Evolutionary conservation across 2,888 invertebrate species (phyloP), one percentile per base, ranked within the genome.

Genomic region (Allophyes oxyacanthae): DNA sequence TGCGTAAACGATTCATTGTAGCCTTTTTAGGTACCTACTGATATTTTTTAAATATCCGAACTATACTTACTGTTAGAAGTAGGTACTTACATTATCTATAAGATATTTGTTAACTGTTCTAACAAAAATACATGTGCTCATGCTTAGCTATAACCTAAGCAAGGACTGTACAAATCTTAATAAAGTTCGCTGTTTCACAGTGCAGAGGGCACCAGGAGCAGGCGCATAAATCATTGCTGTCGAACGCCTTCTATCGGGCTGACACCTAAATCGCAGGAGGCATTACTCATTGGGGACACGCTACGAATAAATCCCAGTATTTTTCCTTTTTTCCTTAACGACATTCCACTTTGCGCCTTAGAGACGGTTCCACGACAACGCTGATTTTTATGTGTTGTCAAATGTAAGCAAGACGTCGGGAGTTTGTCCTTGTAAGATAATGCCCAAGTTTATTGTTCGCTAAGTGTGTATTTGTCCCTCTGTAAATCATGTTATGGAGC

Each of bases 261-360:
- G 76, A 75, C 79, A 78, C 72, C 74, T 79, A 82, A 84, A 86
- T 87, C 86, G 82, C 79, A 75, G 74, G 77, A 78, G 82, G 77
- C 85, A 87, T 88, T 85, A 86, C 78, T 87, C 86, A 87, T 84
- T 80, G 81, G 82, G 80, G 82, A 82, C 82, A 73, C 75, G 73
- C 72, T 57, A 64, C 69, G 78, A 80, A 80, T 79, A 83, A 78
- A 79, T 78, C 78, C 74, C 71, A 68, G 75, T 72, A 73, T 79
- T 79, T 72, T 76, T 77, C 73, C 74, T 69, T 72, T 77, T 82
- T 77, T 69, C 82, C 75, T 77, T 73, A 72, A 73, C 74, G 76
- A 77, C 73, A 79, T 77, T 81, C 77, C 64, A 70, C 76, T 76
- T 75, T 63, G 67, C 66, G 75, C 75, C 76, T 64, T 54, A 41